Evolutionary conservation across 2,797 vertebrate genomes (phyloP).

Genomic region (Pseudomugil tenellus): DNA sequence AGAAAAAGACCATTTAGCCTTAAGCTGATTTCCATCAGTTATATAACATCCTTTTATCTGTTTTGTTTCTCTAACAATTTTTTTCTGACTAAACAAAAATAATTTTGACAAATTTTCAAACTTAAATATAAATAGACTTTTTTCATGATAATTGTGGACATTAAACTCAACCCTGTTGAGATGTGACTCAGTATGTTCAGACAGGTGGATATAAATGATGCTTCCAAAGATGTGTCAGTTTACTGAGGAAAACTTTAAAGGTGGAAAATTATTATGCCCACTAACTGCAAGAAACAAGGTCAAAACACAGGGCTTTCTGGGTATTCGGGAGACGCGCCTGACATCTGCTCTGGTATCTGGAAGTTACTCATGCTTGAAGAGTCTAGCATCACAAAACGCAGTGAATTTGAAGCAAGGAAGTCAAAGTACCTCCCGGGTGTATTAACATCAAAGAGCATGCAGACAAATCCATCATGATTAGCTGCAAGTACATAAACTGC

Average conservation of each 20-base stretch:
- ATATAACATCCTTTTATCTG: neutral
- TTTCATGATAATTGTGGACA: neutral
- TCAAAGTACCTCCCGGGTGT: slow-evolving; percentile 58
- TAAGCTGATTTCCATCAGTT: neutral
- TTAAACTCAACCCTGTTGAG: neutral
- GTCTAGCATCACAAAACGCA: slow-evolving; percentile 47
- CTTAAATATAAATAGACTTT: neutral
- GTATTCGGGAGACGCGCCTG: slow-evolving; percentile 31
- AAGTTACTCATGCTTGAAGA: slow-evolving; percentile 48
- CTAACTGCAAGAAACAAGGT: slow-evolving; percentile 32
- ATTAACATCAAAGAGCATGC: slow-evolving; percentile 64
- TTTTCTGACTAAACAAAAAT: neutral
- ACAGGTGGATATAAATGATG: neutral
- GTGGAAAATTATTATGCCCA: slow-evolving; percentile 38
- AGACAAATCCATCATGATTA: slow-evolving; percentile 65
- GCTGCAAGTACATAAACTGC: slow-evolving; percentile 37
- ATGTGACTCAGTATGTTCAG: neutral
- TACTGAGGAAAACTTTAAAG: slow-evolving; percentile 21
- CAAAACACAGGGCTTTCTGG: slow-evolving; percentile 33
- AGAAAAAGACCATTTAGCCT: neutral
- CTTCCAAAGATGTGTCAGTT: neutral
- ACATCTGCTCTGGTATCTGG: slow-evolving; percentile 47
- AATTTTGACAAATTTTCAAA: neutral
- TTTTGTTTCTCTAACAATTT: neutral
- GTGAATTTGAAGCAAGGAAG: slow-evolving; percentile 45